phyloP scores from a whole-genome alignment of 2,888 invertebrate species.

The Microplitis manilae region DNA sequence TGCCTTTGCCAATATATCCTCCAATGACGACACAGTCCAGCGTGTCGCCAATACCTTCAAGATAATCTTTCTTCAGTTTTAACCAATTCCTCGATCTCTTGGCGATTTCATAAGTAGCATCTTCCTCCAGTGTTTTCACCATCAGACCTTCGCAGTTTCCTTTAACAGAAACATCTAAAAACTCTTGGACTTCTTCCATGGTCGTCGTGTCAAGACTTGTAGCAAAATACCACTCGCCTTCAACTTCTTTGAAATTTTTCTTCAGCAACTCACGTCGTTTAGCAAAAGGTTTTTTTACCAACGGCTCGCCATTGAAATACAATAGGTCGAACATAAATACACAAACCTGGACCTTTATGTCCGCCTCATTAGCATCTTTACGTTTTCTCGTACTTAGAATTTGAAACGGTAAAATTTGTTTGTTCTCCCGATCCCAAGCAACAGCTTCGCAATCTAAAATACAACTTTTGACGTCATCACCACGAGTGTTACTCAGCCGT shows the following conservation, averaged over 20 bases:
- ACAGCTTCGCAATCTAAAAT: conserved; percentile 98
- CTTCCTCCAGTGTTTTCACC: conserved; percentile 93
- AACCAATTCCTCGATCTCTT: conserved; percentile 95
- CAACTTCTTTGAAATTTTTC: conserved; percentile 80
- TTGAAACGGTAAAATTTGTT: conserved; percentile 97
- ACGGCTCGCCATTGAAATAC: conserved; percentile 88
- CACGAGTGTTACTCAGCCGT: conserved; percentile 77
- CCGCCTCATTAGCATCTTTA: conserved; percentile 85
- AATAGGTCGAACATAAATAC: conserved; percentile 97
- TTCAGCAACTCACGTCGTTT: conserved; percentile 82
- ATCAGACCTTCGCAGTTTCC: conserved; percentile 99
- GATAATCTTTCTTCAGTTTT: conserved; percentile 97
- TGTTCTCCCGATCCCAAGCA: conserved; percentile 91
- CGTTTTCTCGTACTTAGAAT: conserved; percentile 94
- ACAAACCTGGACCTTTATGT: conserved; percentile 92
- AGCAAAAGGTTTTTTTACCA: conserved; percentile 85
- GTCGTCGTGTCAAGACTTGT: conserved; percentile 84
- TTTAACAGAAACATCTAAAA: conserved; percentile 94
- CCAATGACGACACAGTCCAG: conserved; percentile 96
- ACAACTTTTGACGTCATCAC: conserved; percentile 80
- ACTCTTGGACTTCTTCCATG: conserved; percentile 93
- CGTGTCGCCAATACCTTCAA: conserved; percentile 97
- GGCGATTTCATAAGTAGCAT: conserved; percentile 97
- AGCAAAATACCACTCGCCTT: conserved; percentile 92
- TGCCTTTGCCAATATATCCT: conserved; percentile 93